These are phyloP conservation scores for Araneus ventricosus DNA, from an alignment of 1,140 invertebrate genomes.

Conservation along the genomic window DNA sequence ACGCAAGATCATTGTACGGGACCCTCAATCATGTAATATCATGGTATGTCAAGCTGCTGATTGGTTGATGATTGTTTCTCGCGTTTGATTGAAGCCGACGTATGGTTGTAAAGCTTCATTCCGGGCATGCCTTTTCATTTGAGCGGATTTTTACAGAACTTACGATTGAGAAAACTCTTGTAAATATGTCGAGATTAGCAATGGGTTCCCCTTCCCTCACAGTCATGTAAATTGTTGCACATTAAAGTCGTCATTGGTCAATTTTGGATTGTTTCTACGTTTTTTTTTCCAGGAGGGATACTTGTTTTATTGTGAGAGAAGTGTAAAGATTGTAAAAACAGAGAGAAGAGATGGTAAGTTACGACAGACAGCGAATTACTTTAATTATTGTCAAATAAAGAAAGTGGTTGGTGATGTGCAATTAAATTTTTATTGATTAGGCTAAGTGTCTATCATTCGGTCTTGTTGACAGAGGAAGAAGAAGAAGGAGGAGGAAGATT, in stretches of 20 bases:
- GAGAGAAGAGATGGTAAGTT: background rate
- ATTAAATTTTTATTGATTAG: slow-evolving; percentile 29
- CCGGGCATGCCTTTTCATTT: slow-evolving; percentile 18
- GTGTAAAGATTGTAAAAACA: background rate
- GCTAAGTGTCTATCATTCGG: background rate
- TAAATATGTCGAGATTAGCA: slow-evolving; percentile 25
- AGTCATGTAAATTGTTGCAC: background rate
- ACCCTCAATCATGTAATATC: slow-evolving; percentile 31
- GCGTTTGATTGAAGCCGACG: slow-evolving; percentile 51
- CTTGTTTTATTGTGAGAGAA: background rate
- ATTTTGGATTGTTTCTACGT: background rate
- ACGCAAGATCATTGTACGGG: background rate
- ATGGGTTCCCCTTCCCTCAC: background rate
- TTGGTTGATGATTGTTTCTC: slow-evolving; percentile 28
- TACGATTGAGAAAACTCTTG: no score
- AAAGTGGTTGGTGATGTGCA: slow-evolving; percentile 3
- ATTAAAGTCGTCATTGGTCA: background rate
- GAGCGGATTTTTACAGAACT: background rate
- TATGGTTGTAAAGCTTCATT: slow-evolving; percentile 12
- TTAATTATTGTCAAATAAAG: slow-evolving; percentile 8
- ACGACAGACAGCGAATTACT: background rate
- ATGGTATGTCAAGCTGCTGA: slow-evolving; percentile 27
- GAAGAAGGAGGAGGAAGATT: no score
- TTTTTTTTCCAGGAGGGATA: background rate
- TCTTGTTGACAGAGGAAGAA: no score